phyloP scores from a whole-genome alignment of 2,113 vertebrate genomes.

The Notothenia rossii region DNA sequence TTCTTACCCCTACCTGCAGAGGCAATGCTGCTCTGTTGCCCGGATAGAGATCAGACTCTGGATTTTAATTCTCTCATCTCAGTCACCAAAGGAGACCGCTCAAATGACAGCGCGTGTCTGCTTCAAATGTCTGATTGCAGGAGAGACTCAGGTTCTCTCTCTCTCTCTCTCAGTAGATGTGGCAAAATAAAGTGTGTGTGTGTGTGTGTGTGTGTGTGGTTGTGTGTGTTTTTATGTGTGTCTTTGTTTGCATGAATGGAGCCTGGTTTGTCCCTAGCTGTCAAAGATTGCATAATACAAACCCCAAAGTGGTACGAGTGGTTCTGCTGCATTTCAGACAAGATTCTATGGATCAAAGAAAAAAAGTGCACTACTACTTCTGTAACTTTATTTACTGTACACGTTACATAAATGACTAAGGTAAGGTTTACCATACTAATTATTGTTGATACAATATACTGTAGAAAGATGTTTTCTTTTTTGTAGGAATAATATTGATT shows the following conservation, averaged over 20 bases:
- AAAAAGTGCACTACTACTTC: too few species aligned
- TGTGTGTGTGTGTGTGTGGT: too few species aligned
- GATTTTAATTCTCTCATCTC: background rate
- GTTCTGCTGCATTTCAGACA: background rate
- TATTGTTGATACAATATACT: too few species aligned
- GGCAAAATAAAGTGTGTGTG: too few species aligned
- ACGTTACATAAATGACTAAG: too few species aligned
- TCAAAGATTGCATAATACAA: constrained; percentile 46
- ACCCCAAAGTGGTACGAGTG: constrained; percentile 20
- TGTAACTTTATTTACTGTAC: too few species aligned
- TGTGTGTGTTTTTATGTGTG: background rate
- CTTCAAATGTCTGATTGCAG: background rate
- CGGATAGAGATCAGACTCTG: background rate
- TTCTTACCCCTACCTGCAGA: too few species aligned
- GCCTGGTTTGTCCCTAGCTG: constrained; percentile 31
- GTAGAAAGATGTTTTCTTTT: too few species aligned
- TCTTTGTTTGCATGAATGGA: constrained; percentile 3
- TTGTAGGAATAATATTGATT: background rate
- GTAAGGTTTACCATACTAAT: too few species aligned
- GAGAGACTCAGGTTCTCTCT: constrained; percentile 71
- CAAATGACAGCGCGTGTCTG: background rate
- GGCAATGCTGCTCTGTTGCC: background rate
- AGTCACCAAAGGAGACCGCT: background rate
- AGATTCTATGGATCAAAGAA: background rate
- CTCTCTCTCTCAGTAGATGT: constrained; percentile 34